Base-by-base conservation (phyloP, 92 coral and sea anemone genomes). In the Heteractis magnifica region DNA sequence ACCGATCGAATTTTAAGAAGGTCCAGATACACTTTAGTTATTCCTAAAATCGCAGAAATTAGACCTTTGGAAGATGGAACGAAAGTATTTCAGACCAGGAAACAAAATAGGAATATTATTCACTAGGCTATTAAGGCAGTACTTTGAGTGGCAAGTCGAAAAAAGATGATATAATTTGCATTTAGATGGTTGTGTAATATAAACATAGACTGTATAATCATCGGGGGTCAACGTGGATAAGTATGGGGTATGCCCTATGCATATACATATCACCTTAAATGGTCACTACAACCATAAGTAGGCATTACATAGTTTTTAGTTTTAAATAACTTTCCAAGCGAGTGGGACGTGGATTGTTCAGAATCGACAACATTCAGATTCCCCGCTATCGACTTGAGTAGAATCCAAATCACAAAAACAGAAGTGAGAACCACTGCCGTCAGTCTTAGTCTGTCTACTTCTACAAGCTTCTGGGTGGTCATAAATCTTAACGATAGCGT, bases 171-270 rank as follows among this genome's bases (percentile, higher is more conserved):
- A 10, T 68, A 23, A 68, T 68, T 68, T 68, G 73, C 73, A 68
- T 68, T 21, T 68, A 68, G 73, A 19, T 20, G 13, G 21, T 26
- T 68, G 48, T 68, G 14, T 26, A 26, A 20, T 68, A 26, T 68
- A 68, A 68, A 68, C 73, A 68, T 48, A 7, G 14, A 9, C 48
- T 65, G 10, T 59, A 59, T 23, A 68, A 26, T 68, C 73, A 68
- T 6, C 14, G 73, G 21, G 73, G 73, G 73, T 68, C 73, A 26
- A 23, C 73, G 73, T 68, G 73, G 50, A 62, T 13, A 62, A 62
- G 49, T 64, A 19, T 64, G 20, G 7, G 71, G 71, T 68, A 26
- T 13, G 23, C 49, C 49, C 58, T 53, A 53, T 26, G 73, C 11
- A 26, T 23, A 62, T 62, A 23, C 23, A 15, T 14, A 26, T 68